Base-by-base conservation (phyloP, 2,888 invertebrate genomes). In the Chouioia cunea region DNA sequence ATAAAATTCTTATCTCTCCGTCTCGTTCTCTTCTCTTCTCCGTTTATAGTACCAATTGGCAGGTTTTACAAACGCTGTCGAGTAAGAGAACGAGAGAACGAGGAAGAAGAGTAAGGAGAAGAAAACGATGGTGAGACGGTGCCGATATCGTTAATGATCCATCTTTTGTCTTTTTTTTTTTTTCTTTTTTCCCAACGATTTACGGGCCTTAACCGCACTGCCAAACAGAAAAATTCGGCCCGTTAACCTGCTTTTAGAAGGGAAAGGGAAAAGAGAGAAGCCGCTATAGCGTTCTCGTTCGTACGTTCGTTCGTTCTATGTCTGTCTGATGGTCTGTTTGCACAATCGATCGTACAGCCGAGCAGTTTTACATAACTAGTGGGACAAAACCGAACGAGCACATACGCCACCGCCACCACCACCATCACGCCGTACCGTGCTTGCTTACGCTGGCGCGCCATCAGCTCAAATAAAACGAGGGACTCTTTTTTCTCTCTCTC, bases 91-190 rank as follows among this genome's bases (percentile, higher is more conserved):
- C n/a, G 27, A 36, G 6, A 36, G 36, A n/a, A 3, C 36, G 36
- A 27, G 36, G 36, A 10, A 8, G 10, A 3, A 10, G 36, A 3
- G 12, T 6, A 36, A n/a, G n/a, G n/a, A n/a, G n/a, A n/a, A n/a
- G n/a, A n/a, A n/a, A n/a, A n/a, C n/a, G n/a, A n/a, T n/a, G 36
- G 12, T 36, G 36, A 36, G 36, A 36, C 10, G 36, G 36, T 12
- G 36, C 36, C 36, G 36, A 36, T 81, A 82, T 81, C 80, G 81
- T 82, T 83, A 78, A 83, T 83, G 73, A 78, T 77, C n/a, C n/a
- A n/a, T n/a, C n/a, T n/a, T n/a, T n/a, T n/a, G n/a, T n/a, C n/a
- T n/a, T n/a, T n/a, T n/a, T n/a, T n/a, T n/a, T n/a, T n/a, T n/a
- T 83, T 82, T 82, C 48, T 16, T 23, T 53, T 53, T 43, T 43